phyloP scores from a whole-genome alignment of 2,888 invertebrate species.

The Hirtodrosophila alboralis region DNA sequence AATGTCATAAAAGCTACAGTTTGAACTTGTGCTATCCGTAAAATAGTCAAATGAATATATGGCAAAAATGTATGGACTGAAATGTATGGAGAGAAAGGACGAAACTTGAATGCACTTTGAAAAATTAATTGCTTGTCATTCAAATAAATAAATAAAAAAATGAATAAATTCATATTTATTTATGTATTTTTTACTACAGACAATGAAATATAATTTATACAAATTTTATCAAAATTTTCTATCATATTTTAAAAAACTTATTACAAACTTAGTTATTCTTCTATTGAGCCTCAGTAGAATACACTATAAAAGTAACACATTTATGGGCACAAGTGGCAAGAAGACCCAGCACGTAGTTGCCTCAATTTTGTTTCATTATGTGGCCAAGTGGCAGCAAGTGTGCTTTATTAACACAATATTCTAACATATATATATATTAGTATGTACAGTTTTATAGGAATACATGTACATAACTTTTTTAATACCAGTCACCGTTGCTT shows the following conservation, averaged over 20 bases:
- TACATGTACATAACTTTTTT: constrained; percentile 71
- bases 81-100: constrained; percentile 15
- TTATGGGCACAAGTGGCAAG: constrained; percentile 26
- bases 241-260: too few relatives aligned
- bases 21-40: constrained; percentile 52
- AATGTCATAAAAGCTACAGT: constrained; percentile 67
- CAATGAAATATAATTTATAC: too few relatives aligned
- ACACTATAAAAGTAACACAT: constrained; percentile 20
- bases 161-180: too few relatives aligned
- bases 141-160: too few relatives aligned
- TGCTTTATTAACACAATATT: constrained; percentile 80
- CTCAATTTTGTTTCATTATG: constrained; percentile 78
- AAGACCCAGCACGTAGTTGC: constrained; percentile 54
- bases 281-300: background rate
- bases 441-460: constrained; percentile 26
- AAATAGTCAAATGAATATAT: constrained; percentile 3
- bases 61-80: constrained; percentile 3
- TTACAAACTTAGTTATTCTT: too few relatives aligned
- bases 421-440: constrained; percentile 15
- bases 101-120: constrained; percentile 20
- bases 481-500: constrained; percentile 59
- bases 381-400: constrained; percentile 79
- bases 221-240: too few relatives aligned
- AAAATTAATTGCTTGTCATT: too few relatives aligned
- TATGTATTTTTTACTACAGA: too few relatives aligned